Base-by-base conservation (phyloP, 1,140 invertebrate genomes). In the Cotesia glomerata region DNA sequence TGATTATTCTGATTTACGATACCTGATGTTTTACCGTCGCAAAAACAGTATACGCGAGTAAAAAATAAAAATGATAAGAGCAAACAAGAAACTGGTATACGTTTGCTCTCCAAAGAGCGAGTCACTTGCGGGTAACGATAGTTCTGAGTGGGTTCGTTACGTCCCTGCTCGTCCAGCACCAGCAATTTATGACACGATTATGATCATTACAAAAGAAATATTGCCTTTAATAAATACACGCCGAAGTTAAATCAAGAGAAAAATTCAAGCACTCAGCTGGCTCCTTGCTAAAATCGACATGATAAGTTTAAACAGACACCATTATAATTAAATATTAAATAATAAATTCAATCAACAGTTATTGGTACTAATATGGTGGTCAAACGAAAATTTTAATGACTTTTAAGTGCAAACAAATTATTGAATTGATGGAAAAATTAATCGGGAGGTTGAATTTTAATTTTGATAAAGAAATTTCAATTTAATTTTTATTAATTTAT, bases 161-260 rank as follows among this genome's bases (percentile, higher is more conserved):
- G 51, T 79, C 75, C 76, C 26, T 26, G 1, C 26, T 26, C 26
- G 26, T 26, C 26, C 26, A 26, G 26, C 0, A 26, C 18, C 66
- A 73, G 83, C 39, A 84, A 86, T 86, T 86, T 85, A 85, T 82
- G 82, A 79, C 80, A 76, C 74, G 69, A 63, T 65, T 76, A 78
- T 71, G 74, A 79, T 78, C 73, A 72, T 73, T 78, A 82, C 79
- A 81, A 77, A 52, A 71, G 32, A 71, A 36, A 52, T 54, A 71
- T 34, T 56, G 58, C 26, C 35, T 49, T 54, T 32, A 34, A 64
- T 54, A 71, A 71, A 71, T 70, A 45, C 39, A 32, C 18, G 32
- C 54, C 66, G 36, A 32, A 11, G 1, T 63, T 65, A n/a, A 14
- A 7, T 49, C 13, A 36, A 65, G n/a, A 18, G n/a, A 45, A 16